Evolutionary conservation across 2,113 vertebrate genomes (phyloP).

Genomic region (Limnothrissa miodon): DNA sequence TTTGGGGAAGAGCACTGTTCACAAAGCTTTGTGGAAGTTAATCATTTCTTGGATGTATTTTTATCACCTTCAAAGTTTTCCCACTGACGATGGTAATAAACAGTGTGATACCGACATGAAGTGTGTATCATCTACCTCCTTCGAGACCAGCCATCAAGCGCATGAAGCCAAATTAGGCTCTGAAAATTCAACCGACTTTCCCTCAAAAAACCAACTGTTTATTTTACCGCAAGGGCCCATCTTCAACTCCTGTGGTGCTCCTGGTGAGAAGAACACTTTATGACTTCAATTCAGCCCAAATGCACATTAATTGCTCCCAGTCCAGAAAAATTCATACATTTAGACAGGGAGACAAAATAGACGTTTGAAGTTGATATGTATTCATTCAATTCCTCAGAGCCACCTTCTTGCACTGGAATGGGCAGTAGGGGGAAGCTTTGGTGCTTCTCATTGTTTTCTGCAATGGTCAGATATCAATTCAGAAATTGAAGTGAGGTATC

Average conservation of each 20-base stretch:
- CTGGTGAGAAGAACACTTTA: not conserved
- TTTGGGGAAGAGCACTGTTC: not conserved
- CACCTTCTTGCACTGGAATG: not conserved
- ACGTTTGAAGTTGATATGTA: not conserved
- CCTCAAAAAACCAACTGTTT: not conserved
- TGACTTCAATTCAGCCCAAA: constrained; percentile 3
- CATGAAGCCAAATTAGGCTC: constrained; percentile 3
- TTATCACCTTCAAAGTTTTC: not conserved
- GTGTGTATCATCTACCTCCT: not conserved
- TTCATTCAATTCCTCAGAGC: not conserved
- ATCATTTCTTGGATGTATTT: not conserved
- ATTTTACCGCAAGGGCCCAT: not conserved
- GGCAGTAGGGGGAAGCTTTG: not conserved
- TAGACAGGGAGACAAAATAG: not conserved
- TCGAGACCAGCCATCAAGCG: not conserved
- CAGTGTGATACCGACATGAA: not conserved
- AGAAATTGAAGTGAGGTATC: not conserved
- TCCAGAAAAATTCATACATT: not conserved
- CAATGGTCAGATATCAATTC: not conserved
- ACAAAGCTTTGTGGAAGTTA: not conserved
- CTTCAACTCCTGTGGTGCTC: not conserved
- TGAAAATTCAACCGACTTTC: not conserved
- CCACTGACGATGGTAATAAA: not conserved
- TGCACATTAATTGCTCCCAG: not conserved
- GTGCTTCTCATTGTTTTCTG: not conserved